Base-by-base conservation (phyloP, 2,113 vertebrate species). In the Pristiophorus japonicus region DNA sequence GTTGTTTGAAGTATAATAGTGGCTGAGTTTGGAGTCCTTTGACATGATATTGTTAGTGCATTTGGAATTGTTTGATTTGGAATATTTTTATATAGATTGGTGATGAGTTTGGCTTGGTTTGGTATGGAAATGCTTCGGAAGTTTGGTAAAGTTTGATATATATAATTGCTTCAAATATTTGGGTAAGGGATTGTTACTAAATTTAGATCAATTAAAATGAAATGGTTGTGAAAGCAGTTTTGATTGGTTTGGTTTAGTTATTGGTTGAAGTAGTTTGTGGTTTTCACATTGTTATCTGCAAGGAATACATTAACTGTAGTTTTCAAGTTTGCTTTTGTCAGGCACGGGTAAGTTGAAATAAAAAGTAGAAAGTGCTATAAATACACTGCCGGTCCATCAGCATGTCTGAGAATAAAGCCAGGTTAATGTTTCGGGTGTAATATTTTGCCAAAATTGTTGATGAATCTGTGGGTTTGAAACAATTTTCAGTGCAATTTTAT, bases 161-260 rank as follows among this genome's bases (percentile, higher is more conserved):
- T 88, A 55, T 30, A 88, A 87, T 90, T 16, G 4, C 59, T 22
- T 59, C 59, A n/a, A n/a, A 63, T 22, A 18, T 63, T 63, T 92
- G 63, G 55, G 59, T 91, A 91, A 38, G 59, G 14, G 30, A n/a
- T n/a, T 91, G 34, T 38, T 92, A 38, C 55, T 91, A 59, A n/a
- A 34, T 92, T 63, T 63, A 38, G 59, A 92, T 65, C 59, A 92
- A 92, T 92, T 92, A 92, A 63, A 92, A 63, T 63, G 34, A 63
- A 92, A 63, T n/a, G n/a, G 42, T 42, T 42, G 20, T 38, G n/a
- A 11, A 81, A 18, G 75, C 1, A 42, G 12, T 63, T 65, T 81
- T 92, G 34, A 91, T 91, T 91, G n/a, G 88, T 63, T 91, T 91
- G 59, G 30, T 34, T 59, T 51, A 34, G 88, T 38, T 62, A 91